Evolutionary conservation across 1,140 invertebrate genomes (phyloP).

Genomic region (Bombus sylvicola): DNA sequence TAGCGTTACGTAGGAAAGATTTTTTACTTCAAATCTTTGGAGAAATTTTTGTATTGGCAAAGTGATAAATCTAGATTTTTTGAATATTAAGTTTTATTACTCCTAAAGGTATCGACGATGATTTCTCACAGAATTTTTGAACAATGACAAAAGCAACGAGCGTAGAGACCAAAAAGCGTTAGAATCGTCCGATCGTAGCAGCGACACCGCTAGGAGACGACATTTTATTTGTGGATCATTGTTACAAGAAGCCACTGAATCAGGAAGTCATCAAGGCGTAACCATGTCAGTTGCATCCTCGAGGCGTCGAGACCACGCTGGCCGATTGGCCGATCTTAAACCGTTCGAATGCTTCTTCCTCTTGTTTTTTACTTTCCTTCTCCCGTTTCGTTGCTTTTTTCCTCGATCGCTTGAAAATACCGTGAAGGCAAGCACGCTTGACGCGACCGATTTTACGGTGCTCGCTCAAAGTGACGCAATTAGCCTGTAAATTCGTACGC

Average conservation of each 20-base stretch:
- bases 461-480: slow-evolving; percentile 61
- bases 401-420: slow-evolving; percentile 19
- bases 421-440: slow-evolving; percentile 31
- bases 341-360: slow-evolving; percentile 23
- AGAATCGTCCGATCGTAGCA: not conserved
- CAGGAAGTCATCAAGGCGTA: slow-evolving; percentile 71
- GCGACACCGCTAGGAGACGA: not conserved
- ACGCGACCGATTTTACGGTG: slow-evolving; percentile 42
- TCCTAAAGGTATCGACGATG: not conserved
- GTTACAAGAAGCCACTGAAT: slow-evolving; percentile 68
- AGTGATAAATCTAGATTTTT: not conserved
- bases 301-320: not conserved
- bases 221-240: slow-evolving; percentile 38
- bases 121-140: not conserved
- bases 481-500: slow-evolving; percentile 64
- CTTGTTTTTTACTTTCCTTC: not conserved
- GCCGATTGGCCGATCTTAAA: slow-evolving; percentile 49
- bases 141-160: not conserved
- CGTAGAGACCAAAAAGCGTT: not conserved
- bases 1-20: not conserved
- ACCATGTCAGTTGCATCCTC: slow-evolving; percentile 50
- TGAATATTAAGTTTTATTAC: too few species aligned
- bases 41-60: not conserved
- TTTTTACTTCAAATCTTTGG: not conserved
- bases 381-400: not conserved